phyloP scores from a whole-genome alignment of 1,140 invertebrate genomes.

The Drosophila pseudoananassae region DNA sequence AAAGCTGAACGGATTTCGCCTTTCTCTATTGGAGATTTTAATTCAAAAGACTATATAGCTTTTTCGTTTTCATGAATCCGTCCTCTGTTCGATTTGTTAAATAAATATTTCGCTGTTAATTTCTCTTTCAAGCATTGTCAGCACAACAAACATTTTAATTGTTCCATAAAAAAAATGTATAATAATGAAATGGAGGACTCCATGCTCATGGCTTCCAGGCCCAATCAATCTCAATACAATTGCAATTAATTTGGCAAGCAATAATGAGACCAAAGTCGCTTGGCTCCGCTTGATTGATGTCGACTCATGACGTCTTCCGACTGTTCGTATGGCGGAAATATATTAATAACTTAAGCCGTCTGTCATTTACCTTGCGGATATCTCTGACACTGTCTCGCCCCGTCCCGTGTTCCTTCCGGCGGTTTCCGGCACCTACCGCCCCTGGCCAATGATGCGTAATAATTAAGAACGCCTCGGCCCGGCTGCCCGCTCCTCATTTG shows the following conservation, averaged over 20 bases:
- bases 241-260: constrained; percentile 62
- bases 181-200: constrained; percentile 10
- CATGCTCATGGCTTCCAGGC: neutral
- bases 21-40: neutral
- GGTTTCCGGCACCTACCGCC: constrained; percentile 15
- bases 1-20: neutral
- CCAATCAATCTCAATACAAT: constrained; percentile 68
- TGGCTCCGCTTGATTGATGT: constrained; percentile 61
- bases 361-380: constrained; percentile 52
- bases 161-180: constrained; percentile 26
- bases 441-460: constrained; percentile 50
- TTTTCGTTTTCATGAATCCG: constrained; percentile 5
- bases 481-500: constrained; percentile 41
- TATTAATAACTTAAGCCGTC: constrained; percentile 63
- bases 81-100: neutral
- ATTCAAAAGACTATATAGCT: neutral
- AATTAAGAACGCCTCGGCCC: constrained; percentile 54
- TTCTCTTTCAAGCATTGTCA: constrained; percentile 49
- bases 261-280: constrained; percentile 25
- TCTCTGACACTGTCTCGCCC: constrained; percentile 26
- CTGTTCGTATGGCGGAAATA: constrained; percentile 29
- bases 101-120: constrained; percentile 36
- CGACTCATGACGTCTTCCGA: constrained; percentile 14
- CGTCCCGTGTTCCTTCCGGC: constrained; percentile 11
- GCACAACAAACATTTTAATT: constrained; percentile 64